phyloP scores from a whole-genome alignment of 2,113 vertebrate species.

The Gasterosteus aculeatus region DNA sequence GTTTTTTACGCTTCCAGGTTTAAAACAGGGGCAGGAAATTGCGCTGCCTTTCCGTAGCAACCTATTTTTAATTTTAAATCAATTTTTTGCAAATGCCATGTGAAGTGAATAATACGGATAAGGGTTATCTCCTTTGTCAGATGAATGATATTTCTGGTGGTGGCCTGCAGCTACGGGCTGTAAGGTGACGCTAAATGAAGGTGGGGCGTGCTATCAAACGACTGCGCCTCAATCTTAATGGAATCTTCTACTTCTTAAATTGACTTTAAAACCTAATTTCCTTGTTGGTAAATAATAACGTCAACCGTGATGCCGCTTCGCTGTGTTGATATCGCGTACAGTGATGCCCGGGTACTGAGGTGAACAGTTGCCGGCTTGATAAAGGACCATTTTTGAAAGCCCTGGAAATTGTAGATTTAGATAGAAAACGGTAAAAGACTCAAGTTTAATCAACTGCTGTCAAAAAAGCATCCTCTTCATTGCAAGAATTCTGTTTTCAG shows the following conservation, averaged over 20 bases:
- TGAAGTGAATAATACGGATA: constrained; percentile 35
- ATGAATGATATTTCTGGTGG: constrained; percentile 30
- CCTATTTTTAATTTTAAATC: constrained; percentile 46
- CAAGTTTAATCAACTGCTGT: background rate
- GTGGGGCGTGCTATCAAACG: constrained; percentile 44
- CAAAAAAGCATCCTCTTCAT: background rate
- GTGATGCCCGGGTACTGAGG: constrained; percentile 18
- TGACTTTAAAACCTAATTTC: constrained; percentile 53
- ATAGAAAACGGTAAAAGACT: background rate
- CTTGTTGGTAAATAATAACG: constrained; percentile 43
- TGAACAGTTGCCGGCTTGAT: constrained; percentile 14
- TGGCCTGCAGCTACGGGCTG: background rate
- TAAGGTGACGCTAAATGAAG: constrained; percentile 22
- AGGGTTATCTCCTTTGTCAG: constrained; percentile 20
- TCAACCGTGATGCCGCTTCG: background rate
- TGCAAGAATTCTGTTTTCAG: background rate
- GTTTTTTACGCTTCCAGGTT: constrained; percentile 8
- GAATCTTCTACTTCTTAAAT: constrained; percentile 45
- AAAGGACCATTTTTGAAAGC: background rate
- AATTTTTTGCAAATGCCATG: constrained; percentile 39
- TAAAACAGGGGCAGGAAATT: constrained; percentile 41
- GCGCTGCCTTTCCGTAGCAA: constrained; percentile 5
- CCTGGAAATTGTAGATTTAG: background rate
- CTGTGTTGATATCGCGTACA: constrained; percentile 14
- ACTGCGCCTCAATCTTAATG: constrained; percentile 41